These are phyloP conservation scores for Ochotona curzoniae DNA, from an alignment of 2,113 vertebrate species.

Conservation along the genomic window DNA sequence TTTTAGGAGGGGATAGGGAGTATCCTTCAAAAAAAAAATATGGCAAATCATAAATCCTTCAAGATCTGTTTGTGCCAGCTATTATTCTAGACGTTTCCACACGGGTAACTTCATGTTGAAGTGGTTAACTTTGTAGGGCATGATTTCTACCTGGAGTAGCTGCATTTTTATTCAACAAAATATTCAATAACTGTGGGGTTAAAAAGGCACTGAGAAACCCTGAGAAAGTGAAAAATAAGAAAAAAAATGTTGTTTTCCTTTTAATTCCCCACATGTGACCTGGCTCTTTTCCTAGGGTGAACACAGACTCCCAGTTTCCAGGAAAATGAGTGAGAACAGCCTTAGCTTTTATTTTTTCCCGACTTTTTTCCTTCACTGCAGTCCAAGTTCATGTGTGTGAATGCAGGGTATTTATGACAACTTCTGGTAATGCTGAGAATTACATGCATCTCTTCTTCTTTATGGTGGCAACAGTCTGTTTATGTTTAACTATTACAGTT, in stretches of 20 bases:
- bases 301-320: slow-evolving; percentile 67
- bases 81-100: not conserved
- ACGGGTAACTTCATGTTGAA: not conserved
- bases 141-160: not conserved
- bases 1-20: not conserved
- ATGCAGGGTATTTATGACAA: not conserved
- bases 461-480: not conserved
- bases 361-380: slow-evolving; percentile 19
- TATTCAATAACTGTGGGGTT: not conserved
- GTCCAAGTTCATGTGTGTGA: slow-evolving; percentile 57
- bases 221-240: slow-evolving; percentile 15
- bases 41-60: slow-evolving; percentile 4
- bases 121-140: not conserved
- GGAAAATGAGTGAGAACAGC: slow-evolving; percentile 67
- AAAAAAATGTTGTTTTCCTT: slow-evolving; percentile 52
- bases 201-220: slow-evolving; percentile 26
- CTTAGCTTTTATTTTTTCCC: slow-evolving; percentile 41
- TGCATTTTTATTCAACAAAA: not conserved
- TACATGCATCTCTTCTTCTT: slow-evolving; percentile 43
- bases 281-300: slow-evolving; percentile 71
- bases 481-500: slow-evolving; percentile 34
- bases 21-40: slow-evolving; percentile 19
- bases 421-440: not conserved
- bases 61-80: not conserved
- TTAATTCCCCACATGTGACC: not conserved